Conservation (phyloP, 2,888 invertebrate genomes). For the Polydrusus cervinus region DNA sequence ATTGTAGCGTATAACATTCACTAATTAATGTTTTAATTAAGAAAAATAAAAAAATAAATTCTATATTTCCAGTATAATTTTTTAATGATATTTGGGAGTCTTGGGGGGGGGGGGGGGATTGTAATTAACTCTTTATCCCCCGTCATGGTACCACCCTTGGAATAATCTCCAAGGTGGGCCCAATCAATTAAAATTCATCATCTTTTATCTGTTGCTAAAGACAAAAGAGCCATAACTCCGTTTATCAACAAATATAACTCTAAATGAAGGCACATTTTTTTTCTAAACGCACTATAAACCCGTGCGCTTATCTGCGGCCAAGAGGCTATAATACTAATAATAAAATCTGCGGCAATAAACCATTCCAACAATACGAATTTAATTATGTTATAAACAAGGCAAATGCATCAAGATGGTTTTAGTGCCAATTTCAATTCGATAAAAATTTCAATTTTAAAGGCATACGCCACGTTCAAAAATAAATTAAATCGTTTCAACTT, state of each 20-base stretch:
- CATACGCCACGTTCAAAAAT: slow-evolving; percentile 6
- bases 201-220: neutral
- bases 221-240: slow-evolving; percentile 14
- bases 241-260: slow-evolving; percentile 17
- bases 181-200: neutral
- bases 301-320: slow-evolving; percentile 3
- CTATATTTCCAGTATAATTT: too few relatives aligned
- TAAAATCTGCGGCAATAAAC: slow-evolving; percentile 34
- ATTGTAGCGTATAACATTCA: too few relatives aligned
- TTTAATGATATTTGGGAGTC: too few relatives aligned
- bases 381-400: slow-evolving; percentile 52
- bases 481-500: too few relatives aligned
- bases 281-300: slow-evolving; percentile 18
- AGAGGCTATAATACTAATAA: slow-evolving; percentile 31
- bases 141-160: too few relatives aligned
- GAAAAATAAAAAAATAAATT: too few relatives aligned
- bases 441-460: slow-evolving; percentile 31
- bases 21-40: too few relatives aligned
- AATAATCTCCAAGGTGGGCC: slow-evolving; percentile 6
- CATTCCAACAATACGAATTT: slow-evolving; percentile 39
- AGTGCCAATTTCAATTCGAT: slow-evolving; percentile 42
- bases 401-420: slow-evolving; percentile 46
- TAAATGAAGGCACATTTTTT: slow-evolving; percentile 20
- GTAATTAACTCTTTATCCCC: too few relatives aligned
- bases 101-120: too few relatives aligned